A percentile compares a stretch with the other conserved stretches of the same genome.
phyloP scores from a whole-genome alignment of 2,797 vertebrate genomes.

The Oophaga sylvatica region DNA sequence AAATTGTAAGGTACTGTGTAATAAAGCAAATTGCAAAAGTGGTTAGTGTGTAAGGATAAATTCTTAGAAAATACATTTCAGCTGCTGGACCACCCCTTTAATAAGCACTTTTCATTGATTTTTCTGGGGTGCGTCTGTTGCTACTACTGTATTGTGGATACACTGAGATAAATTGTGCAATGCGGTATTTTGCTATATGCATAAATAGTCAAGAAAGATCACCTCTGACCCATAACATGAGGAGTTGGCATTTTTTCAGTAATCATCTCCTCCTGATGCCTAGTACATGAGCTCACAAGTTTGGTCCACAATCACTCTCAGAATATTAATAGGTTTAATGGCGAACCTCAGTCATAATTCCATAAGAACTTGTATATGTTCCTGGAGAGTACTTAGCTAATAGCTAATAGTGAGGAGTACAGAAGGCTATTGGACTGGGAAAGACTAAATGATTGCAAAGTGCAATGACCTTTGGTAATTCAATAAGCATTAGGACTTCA shows the following conservation, averaged over 20 bases:
- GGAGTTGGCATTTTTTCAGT: not conserved
- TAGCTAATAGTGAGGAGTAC: not conserved
- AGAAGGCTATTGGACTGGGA: not conserved
- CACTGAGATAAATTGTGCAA: too few relatives aligned
- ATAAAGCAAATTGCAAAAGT: too few relatives aligned
- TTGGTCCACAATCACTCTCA: not conserved
- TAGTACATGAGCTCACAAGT: not conserved
- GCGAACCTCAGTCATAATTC: not conserved
- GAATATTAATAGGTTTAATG: not conserved
- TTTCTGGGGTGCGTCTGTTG: too few relatives aligned
- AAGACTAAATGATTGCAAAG: too few relatives aligned
- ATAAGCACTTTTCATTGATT: too few relatives aligned
- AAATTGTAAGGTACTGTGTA: too few relatives aligned
- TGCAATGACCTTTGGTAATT: too few relatives aligned
- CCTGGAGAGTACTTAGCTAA: not conserved
- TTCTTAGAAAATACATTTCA: not conserved
- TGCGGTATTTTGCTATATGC: too few relatives aligned
- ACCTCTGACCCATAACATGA: not conserved
- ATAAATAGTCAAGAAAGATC: too few relatives aligned
- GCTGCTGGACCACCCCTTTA: not conserved
- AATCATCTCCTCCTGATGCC: not conserved
- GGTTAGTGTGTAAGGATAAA: too few relatives aligned
- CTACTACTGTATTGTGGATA: too few relatives aligned
- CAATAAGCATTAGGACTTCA: too few relatives aligned
- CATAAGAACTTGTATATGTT: not conserved